phyloP scores from a whole-genome alignment of 2,113 vertebrate species.

The Pogona vitticeps region DNA sequence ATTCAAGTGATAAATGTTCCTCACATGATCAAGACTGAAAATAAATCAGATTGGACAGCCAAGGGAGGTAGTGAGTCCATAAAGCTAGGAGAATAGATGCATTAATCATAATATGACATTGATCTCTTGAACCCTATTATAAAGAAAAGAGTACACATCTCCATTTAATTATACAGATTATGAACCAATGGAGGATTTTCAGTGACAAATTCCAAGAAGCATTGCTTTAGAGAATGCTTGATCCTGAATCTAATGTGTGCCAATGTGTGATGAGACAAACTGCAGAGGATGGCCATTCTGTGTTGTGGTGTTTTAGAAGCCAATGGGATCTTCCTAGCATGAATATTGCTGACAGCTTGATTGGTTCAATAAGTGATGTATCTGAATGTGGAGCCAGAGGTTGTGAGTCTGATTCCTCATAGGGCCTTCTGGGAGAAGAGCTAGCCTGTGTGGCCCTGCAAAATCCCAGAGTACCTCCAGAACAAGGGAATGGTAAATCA shows the following conservation, averaged over 20 bases:
- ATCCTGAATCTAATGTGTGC: neutral
- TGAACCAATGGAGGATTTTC: conserved; percentile 1
- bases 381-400: no score
- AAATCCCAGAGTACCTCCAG: no score
- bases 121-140: neutral
- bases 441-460: no score
- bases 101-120: neutral
- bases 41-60: neutral
- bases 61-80: neutral
- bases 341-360: no score
- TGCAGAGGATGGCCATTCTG: neutral
- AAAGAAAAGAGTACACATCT: neutral
- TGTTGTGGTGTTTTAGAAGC: neutral
- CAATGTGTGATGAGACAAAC: neutral
- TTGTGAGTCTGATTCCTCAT: no score
- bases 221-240: neutral
- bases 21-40: neutral
- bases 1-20: neutral
- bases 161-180: neutral
- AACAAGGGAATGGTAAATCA: no score
- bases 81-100: neutral
- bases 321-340: neutral
- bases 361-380: no score
- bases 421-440: no score
- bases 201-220: neutral